Evolutionary conservation across 1,140 invertebrate genomes (phyloP).

Genomic region (Scylla paramamosain): DNA sequence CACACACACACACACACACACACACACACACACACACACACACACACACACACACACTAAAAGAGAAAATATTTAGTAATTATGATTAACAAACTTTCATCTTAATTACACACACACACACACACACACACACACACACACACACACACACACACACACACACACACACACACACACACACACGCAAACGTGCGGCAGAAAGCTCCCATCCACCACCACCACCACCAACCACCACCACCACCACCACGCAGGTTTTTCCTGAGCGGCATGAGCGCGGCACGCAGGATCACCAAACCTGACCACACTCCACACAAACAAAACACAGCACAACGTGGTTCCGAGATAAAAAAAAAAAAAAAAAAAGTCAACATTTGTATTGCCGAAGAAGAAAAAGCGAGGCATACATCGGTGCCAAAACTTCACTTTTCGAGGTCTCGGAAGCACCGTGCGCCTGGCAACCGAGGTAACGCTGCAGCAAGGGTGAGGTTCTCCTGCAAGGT

Average conservation of each 20-base stretch:
- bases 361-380: too few relatives aligned
- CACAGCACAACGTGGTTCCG: too few relatives aligned
- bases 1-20: background rate
- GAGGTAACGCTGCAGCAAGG: background rate
- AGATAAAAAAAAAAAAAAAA: too few relatives aligned
- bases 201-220: background rate
- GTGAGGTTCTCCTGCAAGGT: background rate
- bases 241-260: too few relatives aligned
- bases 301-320: too few relatives aligned
- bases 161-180: constrained; percentile 5
- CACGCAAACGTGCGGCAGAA: background rate
- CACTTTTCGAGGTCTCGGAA: background rate
- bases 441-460: background rate
- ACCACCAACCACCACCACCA: too few relatives aligned
- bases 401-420: background rate
- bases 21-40: background rate
- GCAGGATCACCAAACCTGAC: too few relatives aligned
- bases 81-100: background rate
- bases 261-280: too few relatives aligned
- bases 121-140: background rate
- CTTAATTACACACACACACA: background rate
- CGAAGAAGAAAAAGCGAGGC: background rate
- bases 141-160: background rate
- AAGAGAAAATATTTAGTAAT: too few relatives aligned
- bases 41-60: background rate